Base-by-base conservation (phyloP, 1,140 invertebrate species). In the Temnothorax curvispinosus region DNA sequence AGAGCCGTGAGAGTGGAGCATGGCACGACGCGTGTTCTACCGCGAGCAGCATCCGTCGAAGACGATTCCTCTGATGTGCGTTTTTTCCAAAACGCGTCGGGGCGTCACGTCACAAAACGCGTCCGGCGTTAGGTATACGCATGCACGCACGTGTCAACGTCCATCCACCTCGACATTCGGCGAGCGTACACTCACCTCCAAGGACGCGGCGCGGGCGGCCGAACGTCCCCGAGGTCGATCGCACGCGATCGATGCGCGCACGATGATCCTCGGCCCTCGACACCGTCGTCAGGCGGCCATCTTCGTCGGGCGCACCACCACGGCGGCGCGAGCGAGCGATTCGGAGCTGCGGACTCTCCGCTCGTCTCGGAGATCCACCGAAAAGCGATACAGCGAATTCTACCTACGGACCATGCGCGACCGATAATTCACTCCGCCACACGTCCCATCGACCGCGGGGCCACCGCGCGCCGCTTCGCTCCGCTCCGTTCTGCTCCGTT, bases 391-490 rank as follows among this genome's bases (percentile, higher is more conserved):
- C 32, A 18, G 32, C 60, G 56, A 77, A 77, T 86, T 47, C 87
- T 75, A 41, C 41, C 58, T 47, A 86, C 88, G 27, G 88, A 88
- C 54, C 87, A 89, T 89, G 88, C 88, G 88, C 88, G 76, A 47
- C 67, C 50, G 65, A 74, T 52, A 41, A 72, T 64, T 15, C 62
- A 67, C 62, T 15, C 13, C 21, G 47, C n/a, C 38, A 6, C 50
- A 38, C 75, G 44, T 56, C 21, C 44, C 35, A 81, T 81, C 64
- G 64, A 81, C 50, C 77, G 64, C 58, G 18, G 27, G 27, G 27
- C 27, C 27, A 27, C 27, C 1, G 27, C 27, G 27, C 27, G 27
- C 27, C 27, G 27, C 27, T 27, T 27, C 27, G 27, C 27, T 27
- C n/a, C 13, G 35, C 38, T 15, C 21, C 47, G 27, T 4, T 27